Conservation (phyloP, 2,113 vertebrate genomes). For the Cricetomys ansorgei region DNA sequence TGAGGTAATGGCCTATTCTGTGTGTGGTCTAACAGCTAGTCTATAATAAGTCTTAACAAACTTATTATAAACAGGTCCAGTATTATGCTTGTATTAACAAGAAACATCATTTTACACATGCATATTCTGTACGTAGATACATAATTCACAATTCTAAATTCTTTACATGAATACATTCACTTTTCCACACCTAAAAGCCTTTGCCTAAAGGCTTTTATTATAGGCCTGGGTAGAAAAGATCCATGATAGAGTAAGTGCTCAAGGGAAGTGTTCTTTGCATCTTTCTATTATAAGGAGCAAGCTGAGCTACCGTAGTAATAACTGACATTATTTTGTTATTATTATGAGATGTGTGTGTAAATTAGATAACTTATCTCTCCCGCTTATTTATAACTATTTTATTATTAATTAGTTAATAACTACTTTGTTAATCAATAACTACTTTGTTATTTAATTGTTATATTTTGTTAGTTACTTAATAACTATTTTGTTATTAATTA, state of each 20-base stretch:
- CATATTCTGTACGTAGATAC: not conserved
- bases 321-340: not conserved
- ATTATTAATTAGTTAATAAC: too few species aligned
- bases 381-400: too few species aligned
- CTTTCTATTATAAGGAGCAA: not conserved
- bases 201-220: too few species aligned
- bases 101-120: conserved; percentile 22
- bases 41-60: conserved; percentile 6
- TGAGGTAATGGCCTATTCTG: not conserved
- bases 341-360: not conserved
- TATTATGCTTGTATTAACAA: not conserved
- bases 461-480: too few species aligned
- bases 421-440: too few species aligned
- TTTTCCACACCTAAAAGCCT: not conserved
- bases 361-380: not conserved
- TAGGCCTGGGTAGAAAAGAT: not conserved
- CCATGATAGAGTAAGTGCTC: not conserved
- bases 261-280: not conserved
- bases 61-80: not conserved
- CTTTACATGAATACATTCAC: not conserved
- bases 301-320: not conserved
- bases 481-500: too few species aligned
- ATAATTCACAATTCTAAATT: not conserved
- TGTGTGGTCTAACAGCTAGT: conserved; percentile 15
- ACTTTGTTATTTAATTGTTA: too few species aligned